Evolutionary conservation across 2,888 invertebrate genomes (phyloP).

Genomic region (Venustoraphidia nigricollis): DNA sequence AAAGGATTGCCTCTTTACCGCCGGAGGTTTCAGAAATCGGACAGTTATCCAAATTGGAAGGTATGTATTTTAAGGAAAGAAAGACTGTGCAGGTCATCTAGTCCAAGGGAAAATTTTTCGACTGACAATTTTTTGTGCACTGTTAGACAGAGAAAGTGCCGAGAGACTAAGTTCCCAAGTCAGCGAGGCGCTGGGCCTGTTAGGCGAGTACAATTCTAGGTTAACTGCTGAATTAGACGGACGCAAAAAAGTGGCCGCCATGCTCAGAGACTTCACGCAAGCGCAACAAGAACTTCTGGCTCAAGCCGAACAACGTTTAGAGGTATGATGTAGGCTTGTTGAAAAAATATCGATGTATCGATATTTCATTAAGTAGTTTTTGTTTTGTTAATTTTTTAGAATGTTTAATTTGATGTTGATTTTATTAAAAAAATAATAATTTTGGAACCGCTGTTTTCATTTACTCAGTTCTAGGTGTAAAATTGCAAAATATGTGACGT

Average conservation of each 20-base stretch:
- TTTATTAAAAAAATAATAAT: too few relatives aligned
- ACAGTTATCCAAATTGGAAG: constrained; percentile 71
- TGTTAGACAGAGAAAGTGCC: constrained; percentile 61
- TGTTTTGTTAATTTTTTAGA: too few relatives aligned
- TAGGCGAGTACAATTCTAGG: constrained; percentile 80
- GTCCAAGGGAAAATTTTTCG: not conserved
- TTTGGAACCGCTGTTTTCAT: too few relatives aligned
- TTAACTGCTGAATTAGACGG: constrained; percentile 81
- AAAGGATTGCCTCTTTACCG: constrained; percentile 85
- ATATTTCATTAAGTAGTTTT: too few relatives aligned
- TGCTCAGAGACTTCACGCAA: constrained; percentile 77
- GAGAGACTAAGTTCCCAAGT: constrained; percentile 66
- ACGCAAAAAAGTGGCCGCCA: constrained; percentile 66
- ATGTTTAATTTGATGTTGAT: too few relatives aligned
- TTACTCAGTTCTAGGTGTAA: too few relatives aligned
- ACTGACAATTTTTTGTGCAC: too few relatives aligned
- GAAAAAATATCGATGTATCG: too few relatives aligned
- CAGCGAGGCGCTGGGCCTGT: constrained; percentile 70
- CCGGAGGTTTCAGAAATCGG: constrained; percentile 88
- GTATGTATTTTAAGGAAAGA: constrained; percentile 25
- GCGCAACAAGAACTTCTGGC: constrained; percentile 73
- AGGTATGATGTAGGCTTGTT: constrained; percentile 42
- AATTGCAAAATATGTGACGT: too few relatives aligned
- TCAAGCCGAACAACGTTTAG: constrained; percentile 74
- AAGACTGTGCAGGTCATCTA: not conserved